Evolutionary conservation across 2,113 vertebrate genomes (phyloP).

Genomic region (Heloderma charlesbogerti): DNA sequence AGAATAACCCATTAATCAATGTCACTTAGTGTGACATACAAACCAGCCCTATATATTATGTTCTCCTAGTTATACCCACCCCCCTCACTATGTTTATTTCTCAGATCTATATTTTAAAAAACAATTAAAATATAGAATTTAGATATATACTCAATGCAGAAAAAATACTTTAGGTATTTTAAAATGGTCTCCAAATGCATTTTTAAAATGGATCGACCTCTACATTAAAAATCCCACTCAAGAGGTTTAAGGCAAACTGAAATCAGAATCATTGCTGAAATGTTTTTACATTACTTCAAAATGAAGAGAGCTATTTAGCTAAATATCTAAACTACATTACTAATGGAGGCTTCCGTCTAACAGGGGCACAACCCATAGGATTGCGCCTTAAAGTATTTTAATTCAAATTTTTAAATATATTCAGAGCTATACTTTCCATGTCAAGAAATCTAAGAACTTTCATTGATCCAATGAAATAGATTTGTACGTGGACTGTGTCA

Average conservation of each 20-base stretch:
- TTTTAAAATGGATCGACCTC: neutral
- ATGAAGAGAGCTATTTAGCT: neutral
- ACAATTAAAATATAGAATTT: neutral
- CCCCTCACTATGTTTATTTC: neutral
- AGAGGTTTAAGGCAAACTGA: neutral
- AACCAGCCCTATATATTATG: too few relatives aligned
- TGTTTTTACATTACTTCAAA: slow-evolving; percentile 4
- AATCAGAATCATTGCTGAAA: slow-evolving; percentile 7
- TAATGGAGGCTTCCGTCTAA: neutral
- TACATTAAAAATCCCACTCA: neutral
- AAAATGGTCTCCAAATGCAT: slow-evolving; percentile 13
- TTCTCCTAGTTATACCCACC: too few relatives aligned
- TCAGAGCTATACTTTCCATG: neutral
- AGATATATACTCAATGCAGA: neutral
- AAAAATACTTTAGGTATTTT: neutral
- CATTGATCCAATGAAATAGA: neutral
- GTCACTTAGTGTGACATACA: too few relatives aligned
- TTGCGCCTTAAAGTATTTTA: neutral
- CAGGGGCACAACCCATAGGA: too few relatives aligned
- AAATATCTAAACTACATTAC: neutral
- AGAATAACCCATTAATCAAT: too few relatives aligned
- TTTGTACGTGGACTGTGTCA: neutral
- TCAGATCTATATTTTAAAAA: slow-evolving; percentile 10
- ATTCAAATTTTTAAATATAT: neutral
- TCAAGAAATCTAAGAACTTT: neutral